These are phyloP conservation scores for Nephrotoma appendiculata DNA, from an alignment of 2,888 invertebrate species.

Conservation along the genomic window DNA sequence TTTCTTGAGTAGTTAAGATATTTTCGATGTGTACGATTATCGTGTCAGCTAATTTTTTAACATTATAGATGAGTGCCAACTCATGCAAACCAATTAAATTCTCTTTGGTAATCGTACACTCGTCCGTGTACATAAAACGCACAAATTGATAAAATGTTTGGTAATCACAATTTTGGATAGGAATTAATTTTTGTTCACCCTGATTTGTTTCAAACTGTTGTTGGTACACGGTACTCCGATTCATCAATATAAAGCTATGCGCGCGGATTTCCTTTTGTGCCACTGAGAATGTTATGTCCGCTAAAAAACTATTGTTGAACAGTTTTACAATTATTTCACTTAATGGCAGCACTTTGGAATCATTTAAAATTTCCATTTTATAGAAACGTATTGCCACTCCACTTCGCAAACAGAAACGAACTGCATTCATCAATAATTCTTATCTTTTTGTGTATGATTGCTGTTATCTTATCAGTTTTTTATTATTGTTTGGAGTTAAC, in stretches of 20 bases:
- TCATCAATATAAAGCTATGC: not conserved
- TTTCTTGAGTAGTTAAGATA: not conserved
- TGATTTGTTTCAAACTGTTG: not conserved
- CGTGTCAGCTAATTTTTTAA: not conserved
- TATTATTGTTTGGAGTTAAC: too few species aligned
- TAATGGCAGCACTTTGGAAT: not conserved
- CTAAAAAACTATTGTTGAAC: not conserved
- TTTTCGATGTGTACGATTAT: not conserved
- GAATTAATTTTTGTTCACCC: not conserved
- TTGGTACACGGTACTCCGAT: not conserved
- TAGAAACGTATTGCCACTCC: too few species aligned
- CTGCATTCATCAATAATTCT: too few species aligned
- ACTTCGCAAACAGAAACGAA: too few species aligned
- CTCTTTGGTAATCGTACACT: not conserved
- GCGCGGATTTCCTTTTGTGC: not conserved
- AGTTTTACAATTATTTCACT: not conserved
- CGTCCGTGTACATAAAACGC: not conserved
- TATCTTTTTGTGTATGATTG: too few species aligned
- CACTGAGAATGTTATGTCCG: not conserved
- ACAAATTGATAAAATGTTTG: not conserved
- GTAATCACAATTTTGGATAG: not conserved
- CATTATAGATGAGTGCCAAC: not conserved
- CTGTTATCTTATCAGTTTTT: too few species aligned
- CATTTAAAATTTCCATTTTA: not conserved
- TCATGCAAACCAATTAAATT: not conserved